These are phyloP conservation scores for Pseudois nayaur DNA, from an alignment of 2,113 vertebrate species.

Conservation along the genomic window DNA sequence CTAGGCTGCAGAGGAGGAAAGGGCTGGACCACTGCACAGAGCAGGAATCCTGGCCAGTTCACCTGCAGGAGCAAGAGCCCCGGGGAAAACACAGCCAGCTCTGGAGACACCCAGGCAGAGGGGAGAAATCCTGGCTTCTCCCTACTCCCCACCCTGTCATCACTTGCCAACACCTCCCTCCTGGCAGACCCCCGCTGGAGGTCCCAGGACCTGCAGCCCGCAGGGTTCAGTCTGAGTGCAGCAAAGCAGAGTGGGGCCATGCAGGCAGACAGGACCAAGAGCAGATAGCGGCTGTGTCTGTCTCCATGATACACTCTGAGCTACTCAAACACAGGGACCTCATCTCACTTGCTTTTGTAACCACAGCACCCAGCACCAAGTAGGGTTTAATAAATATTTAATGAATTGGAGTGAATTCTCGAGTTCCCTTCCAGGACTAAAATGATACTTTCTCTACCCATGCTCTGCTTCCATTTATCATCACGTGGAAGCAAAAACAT, in stretches of 20 bases:
- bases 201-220: background rate
- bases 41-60: background rate
- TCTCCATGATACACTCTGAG: background rate
- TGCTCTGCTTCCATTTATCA: constrained; percentile 7
- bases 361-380: background rate
- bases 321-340: background rate
- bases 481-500: constrained; percentile 27
- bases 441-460: background rate
- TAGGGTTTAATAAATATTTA: background rate
- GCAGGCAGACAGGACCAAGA: background rate
- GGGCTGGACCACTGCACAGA: background rate
- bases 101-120: background rate
- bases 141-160: background rate
- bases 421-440: background rate
- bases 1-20: too few relatives aligned
- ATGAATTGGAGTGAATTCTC: background rate
- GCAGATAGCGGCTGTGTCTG: background rate
- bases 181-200: background rate
- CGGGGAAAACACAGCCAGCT: background rate
- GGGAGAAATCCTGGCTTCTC: background rate
- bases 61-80: background rate
- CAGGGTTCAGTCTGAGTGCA: too few relatives aligned
- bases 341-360: background rate
- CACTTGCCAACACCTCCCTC: background rate
- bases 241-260: background rate